Percentiles rank a stretch among this genome's conserved stretches.
Conservation (phyloP, 2,888 invertebrate species). For the Tiliacea citrago region DNA sequence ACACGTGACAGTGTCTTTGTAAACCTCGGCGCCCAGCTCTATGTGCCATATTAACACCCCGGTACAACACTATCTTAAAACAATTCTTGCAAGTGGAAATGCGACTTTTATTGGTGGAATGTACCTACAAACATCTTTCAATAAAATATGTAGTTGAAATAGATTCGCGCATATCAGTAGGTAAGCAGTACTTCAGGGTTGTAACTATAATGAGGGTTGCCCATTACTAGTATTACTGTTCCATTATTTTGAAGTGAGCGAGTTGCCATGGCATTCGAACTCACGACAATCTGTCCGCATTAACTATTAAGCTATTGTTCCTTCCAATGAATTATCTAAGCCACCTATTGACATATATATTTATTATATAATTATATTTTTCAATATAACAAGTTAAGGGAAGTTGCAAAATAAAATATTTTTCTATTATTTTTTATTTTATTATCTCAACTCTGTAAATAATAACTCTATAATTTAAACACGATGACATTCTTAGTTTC, state of each 20-base stretch:
- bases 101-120: background rate
- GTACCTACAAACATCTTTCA: background rate
- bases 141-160: background rate
- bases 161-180: background rate
- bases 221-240: background rate
- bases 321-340: background rate
- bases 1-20: too few relatives aligned
- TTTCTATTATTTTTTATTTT: slow-evolving; percentile 25
- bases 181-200: background rate
- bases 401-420: slow-evolving; percentile 33
- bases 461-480: background rate
- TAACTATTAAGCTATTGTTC: slow-evolving; percentile 4
- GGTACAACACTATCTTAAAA: background rate
- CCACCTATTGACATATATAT: slow-evolving; percentile 2
- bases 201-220: background rate
- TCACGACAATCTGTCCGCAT: too few relatives aligned
- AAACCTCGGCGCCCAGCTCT: too few relatives aligned
- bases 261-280: background rate
- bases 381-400: slow-evolving; percentile 4
- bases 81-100: background rate
- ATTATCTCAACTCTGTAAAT: slow-evolving; percentile 30
- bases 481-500: background rate
- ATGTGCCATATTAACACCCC: too few relatives aligned
- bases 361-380: background rate
- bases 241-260: background rate